Percentiles rank a stretch among this genome's conserved stretches.
phyloP scores from a whole-genome alignment of 1,140 invertebrate species.

The Drosophila virilis region DNA sequence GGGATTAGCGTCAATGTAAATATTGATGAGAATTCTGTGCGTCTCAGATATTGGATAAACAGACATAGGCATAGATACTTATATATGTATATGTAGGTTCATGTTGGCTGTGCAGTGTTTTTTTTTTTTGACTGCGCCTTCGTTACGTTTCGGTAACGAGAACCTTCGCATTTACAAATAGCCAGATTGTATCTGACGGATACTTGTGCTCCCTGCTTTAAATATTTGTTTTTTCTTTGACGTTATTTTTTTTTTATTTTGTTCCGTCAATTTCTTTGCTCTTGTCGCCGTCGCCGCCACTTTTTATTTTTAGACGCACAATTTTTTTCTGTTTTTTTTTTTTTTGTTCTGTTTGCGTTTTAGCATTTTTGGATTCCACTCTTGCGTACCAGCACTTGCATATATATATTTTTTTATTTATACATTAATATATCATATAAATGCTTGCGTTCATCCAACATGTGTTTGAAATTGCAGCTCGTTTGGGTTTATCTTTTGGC shows the following conservation, averaged over 20 bases:
- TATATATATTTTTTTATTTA: conserved; percentile 14
- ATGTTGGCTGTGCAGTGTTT: conserved; percentile 9
- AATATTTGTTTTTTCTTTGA: conserved; percentile 51
- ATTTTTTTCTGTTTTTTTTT: conserved; percentile 75
- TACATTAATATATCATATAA: conserved; percentile 25
- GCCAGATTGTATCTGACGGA: conserved; percentile 53
- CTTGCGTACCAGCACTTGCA: conserved; percentile 12
- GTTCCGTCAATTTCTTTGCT: conserved; percentile 29
- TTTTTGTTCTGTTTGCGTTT: conserved; percentile 65
- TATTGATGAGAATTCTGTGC: conserved; percentile 43
- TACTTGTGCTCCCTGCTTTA: conserved; percentile 52
- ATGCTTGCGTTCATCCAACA: conserved; percentile 63
- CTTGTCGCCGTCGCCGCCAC: conserved; percentile 52
- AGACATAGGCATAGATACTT: conserved; percentile 5
- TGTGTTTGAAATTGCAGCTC: conserved; percentile 72
- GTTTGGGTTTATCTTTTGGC: conserved; percentile 49
- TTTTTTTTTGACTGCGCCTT: background rate
- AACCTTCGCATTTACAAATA: conserved; percentile 79
- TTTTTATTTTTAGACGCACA: conserved; percentile 73
- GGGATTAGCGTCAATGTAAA: conserved; percentile 31
- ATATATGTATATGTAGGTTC: background rate
- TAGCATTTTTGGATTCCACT: conserved; percentile 72
- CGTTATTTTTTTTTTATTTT: conserved; percentile 16
- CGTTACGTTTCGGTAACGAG: conserved; percentile 17
- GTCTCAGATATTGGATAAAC: conserved; percentile 22